A percentile compares a stretch with the other conserved stretches of the same genome.
Evolutionary conservation across 2,113 vertebrate species (phyloP).

Genomic region (Cisticola juncidis): DNA sequence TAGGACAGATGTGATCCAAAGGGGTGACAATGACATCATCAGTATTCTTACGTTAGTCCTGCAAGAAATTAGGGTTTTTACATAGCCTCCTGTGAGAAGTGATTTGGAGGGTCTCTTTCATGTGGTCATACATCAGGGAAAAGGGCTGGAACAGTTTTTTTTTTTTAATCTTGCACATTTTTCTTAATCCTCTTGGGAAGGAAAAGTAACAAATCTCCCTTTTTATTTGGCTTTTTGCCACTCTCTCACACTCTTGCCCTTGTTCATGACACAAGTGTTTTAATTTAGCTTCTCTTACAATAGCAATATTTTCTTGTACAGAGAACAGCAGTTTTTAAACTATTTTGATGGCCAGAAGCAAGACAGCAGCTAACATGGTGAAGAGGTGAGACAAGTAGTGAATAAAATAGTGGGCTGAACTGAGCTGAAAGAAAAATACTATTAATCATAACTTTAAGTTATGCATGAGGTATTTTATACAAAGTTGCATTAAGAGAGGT

Average conservation of each 20-base stretch:
- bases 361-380: conserved; percentile 26
- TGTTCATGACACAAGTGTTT: background rate
- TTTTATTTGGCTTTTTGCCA: conserved; percentile 16
- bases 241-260: background rate
- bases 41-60: background rate
- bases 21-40: background rate
- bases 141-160: background rate
- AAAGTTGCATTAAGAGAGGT: background rate
- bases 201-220: conserved; percentile 22
- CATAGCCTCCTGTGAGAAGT: background rate
- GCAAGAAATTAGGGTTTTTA: background rate
- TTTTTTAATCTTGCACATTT: background rate
- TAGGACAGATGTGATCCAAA: background rate
- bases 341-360: conserved; percentile 2
- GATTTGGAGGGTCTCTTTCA: background rate
- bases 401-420: background rate
- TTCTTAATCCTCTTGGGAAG: background rate
- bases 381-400: background rate
- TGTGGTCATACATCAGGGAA: background rate
- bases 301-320: conserved; percentile 4
- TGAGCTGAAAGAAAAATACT: background rate
- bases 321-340: conserved; percentile 17
- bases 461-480: background rate
- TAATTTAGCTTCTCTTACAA: conserved; percentile 41
- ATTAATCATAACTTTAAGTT: background rate